Evolutionary conservation across 2,888 invertebrate species (phyloP).

Genomic region (Polylopha cassiicola): DNA sequence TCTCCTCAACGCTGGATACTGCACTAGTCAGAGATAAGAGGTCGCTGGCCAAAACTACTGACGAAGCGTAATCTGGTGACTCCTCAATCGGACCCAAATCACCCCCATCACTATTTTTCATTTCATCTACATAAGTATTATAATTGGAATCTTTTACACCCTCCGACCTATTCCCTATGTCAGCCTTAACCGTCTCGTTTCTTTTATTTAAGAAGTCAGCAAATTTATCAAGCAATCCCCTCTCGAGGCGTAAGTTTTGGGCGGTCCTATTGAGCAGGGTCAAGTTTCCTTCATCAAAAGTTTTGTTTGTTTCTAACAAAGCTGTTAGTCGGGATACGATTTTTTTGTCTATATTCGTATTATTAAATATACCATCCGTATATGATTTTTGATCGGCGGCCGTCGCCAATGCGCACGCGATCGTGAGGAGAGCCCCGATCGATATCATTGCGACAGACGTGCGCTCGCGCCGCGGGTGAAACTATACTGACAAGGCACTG

Average conservation of each 20-base stretch:
- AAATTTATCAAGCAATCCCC: constrained; percentile 47
- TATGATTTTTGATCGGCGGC: constrained; percentile 31
- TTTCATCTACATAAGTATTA: constrained; percentile 38
- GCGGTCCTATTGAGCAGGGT: constrained; percentile 47
- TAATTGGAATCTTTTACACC: constrained; percentile 28
- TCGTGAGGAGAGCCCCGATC: constrained; percentile 42
- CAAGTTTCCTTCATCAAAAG: constrained; percentile 42
- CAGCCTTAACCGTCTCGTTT: constrained; percentile 25
- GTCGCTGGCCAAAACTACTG: constrained; percentile 68
- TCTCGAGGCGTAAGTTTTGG: constrained; percentile 44
- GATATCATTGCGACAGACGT: constrained; percentile 50
- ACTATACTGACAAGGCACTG: constrained; percentile 42
- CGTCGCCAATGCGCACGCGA: constrained; percentile 50
- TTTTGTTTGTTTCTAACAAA: constrained; percentile 43
- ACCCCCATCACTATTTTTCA: constrained; percentile 32
- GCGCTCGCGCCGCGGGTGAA: constrained; percentile 58
- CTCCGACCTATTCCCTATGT: constrained; percentile 15
- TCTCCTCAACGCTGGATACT: constrained; percentile 63
- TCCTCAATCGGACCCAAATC: constrained; percentile 53
- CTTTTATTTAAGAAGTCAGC: constrained; percentile 39
- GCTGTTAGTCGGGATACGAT: constrained; percentile 41
- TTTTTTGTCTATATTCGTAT: constrained; percentile 43
- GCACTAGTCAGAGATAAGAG: constrained; percentile 68
- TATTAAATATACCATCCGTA: constrained; percentile 31
- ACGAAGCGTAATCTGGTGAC: constrained; percentile 69